phyloP scores from a whole-genome alignment of 1,140 invertebrate species.

The Drosophila bifasciata region DNA sequence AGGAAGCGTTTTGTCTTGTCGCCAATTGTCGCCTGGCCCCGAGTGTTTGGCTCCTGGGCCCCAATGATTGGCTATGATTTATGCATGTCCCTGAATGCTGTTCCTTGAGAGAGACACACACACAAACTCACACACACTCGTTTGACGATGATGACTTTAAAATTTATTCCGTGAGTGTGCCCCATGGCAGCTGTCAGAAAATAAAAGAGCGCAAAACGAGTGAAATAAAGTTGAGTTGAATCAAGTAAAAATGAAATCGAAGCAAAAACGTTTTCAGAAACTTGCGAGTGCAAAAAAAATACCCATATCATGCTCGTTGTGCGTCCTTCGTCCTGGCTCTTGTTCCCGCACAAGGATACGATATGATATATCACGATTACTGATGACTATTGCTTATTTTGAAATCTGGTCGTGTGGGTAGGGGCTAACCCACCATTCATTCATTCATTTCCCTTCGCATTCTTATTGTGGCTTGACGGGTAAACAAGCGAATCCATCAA shows the following conservation, averaged over 20 bases:
- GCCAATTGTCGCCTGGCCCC: constrained; percentile 31
- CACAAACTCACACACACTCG: too few relatives aligned
- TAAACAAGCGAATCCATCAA: constrained; percentile 79
- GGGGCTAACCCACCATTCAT: too few relatives aligned
- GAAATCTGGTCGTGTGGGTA: constrained; percentile 42
- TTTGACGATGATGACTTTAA: constrained; percentile 24
- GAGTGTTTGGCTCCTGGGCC: constrained; percentile 18
- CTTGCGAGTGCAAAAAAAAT: constrained; percentile 11
- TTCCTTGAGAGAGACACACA: background rate
- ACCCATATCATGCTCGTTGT: constrained; percentile 40
- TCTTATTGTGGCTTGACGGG: constrained; percentile 68
- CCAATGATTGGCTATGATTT: constrained; percentile 49
- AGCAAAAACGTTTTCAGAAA: constrained; percentile 8
- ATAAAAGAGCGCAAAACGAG: background rate
- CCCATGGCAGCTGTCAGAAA: constrained; percentile 32
- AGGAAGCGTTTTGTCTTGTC: constrained; percentile 49
- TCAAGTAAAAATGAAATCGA: constrained; percentile 27
- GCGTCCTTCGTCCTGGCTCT: background rate
- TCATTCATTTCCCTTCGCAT: constrained; percentile 10
- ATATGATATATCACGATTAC: constrained; percentile 77
- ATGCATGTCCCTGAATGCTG: constrained; percentile 27
- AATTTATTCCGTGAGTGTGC: constrained; percentile 36
- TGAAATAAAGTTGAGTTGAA: constrained; percentile 16
- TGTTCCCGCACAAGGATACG: constrained; percentile 17
- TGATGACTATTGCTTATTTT: constrained; percentile 70